Evolutionary conservation across 1,140 invertebrate genomes (phyloP), one percentile per base, ranked within the genome.

Genomic region (Drosophila obscura): DNA sequence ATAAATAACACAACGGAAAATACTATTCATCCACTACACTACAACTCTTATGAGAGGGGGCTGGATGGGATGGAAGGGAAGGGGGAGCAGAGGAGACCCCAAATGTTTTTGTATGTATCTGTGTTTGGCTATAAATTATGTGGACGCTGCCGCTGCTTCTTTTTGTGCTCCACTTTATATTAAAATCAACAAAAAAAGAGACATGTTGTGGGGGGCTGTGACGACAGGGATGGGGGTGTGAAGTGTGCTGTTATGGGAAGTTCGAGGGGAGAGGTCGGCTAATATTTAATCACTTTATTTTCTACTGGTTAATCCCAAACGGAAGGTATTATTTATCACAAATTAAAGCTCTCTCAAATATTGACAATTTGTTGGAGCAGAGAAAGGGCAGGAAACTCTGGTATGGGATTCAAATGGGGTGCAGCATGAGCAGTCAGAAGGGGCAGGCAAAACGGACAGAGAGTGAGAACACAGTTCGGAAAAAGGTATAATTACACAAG

Each of bases 1-100:
- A 81, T 77, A 81, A 81, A 81, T 81, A 81, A 81, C 71, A 67
- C 35, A 39, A 13, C 52, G 56, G 67, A 77, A 80, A 80, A 80
- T 76, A 80, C 78, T 80, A 80, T 57, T 80, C 59, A 74, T 66
- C 57, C 64, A 64, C 69, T 64, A 80, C 53, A 39, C 48, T 26
- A 57, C 69, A 43, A 39, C 52, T 39, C 35, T 39, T 11, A 46
- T 13, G 22, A 49, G 22, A 44, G 4, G 35, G 49, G 26, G 22
- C 19, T 35, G 48, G 8, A 39, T 39, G 13, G 24, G 19, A 19
- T 35, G 48, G 13, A 39, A 13, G 13, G 48, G 13, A 39, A 13
- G 13, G 24, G 50, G 11, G 24, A 48, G 50, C 9, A 5, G 46
- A 31, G 59, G 43, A 53, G 31, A 44, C 13, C 4, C 44, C 43